Percentiles rank a stretch among this genome's conserved stretches.
These are phyloP conservation scores for Bradysia coprophila DNA, from an alignment of 1,140 invertebrate species.

Conservation along the genomic window DNA sequence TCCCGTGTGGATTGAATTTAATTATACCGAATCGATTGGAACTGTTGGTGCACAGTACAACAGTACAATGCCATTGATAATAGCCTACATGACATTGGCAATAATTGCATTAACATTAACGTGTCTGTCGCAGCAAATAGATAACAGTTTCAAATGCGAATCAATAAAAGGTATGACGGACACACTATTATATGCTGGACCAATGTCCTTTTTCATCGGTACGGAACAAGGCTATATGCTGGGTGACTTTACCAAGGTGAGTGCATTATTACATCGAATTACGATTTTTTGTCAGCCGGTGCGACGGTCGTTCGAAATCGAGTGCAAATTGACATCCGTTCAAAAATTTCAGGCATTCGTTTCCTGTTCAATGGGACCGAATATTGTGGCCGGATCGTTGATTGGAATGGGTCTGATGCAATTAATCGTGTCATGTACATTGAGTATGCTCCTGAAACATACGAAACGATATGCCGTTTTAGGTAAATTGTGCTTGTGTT, in stretches of 20 bases:
- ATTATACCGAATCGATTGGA: conserved; percentile 3
- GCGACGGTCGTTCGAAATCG: neutral
- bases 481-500: too few species aligned
- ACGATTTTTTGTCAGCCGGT: neutral
- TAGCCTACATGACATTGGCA: conserved; percentile 32
- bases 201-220: conserved; percentile 42
- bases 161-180: conserved; percentile 19
- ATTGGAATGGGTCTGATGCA: conserved; percentile 40
- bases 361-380: conserved; percentile 36
- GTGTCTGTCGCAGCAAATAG: conserved; percentile 20
- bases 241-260: conserved; percentile 40
- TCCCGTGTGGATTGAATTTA: conserved; percentile 16
- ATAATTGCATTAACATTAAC: conserved; percentile 30
- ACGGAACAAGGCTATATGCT: conserved; percentile 48
- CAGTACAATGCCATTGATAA: conserved; percentile 28
- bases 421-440: conserved; percentile 39
- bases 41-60: conserved; percentile 17
- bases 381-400: conserved; percentile 36
- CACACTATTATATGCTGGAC: conserved; percentile 36
- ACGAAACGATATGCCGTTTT: conserved; percentile 41
- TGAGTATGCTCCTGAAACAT: conserved; percentile 42
- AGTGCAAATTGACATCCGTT: too few species aligned
- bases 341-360: conserved; percentile 16
- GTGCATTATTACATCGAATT: conserved; percentile 1
- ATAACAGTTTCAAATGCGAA: conserved; percentile 10